Conservation (phyloP, 2,113 vertebrate genomes). For the Rhynchomys soricoides region DNA sequence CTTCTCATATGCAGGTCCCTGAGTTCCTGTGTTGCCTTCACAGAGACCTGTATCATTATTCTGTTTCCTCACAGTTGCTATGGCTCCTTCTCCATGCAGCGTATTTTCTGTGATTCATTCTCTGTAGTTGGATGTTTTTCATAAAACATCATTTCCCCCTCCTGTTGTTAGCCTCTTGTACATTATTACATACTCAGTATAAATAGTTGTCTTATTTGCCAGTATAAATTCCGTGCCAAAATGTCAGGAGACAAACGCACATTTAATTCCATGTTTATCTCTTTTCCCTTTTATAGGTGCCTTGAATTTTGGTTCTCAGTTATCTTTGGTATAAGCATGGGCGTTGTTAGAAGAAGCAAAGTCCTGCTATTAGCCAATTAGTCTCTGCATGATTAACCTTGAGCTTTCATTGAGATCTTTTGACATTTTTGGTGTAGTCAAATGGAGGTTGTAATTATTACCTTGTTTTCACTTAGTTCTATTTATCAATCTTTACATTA, state of each 20-base stretch:
- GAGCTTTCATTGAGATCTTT: slow-evolving; percentile 47
- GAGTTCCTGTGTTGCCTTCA: neutral
- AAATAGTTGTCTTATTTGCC: neutral
- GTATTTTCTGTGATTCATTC: neutral
- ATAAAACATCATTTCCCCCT: neutral
- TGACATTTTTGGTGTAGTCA: slow-evolving; percentile 51
- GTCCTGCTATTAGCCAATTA: neutral
- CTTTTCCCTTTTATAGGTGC: neutral
- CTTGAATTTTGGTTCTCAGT: neutral
- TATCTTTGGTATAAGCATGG: neutral
- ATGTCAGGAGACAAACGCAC: neutral
- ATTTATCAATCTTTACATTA: slow-evolving; percentile 6
- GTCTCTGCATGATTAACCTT: neutral
- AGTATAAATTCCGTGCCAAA: neutral
- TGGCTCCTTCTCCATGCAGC: neutral
- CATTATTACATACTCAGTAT: neutral
- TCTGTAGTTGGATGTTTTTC: neutral
- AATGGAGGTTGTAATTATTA: slow-evolving; percentile 54
- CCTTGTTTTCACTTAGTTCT: slow-evolving; percentile 39
- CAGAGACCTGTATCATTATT: neutral
- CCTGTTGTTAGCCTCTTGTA: neutral
- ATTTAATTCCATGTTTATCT: neutral
- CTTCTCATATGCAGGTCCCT: neutral
- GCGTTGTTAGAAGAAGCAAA: neutral
- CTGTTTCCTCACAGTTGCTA: neutral